Evolutionary conservation across 2,797 vertebrate species (phyloP), one percentile per base, ranked within the genome.

Genomic region (Ciconia nigra): DNA sequence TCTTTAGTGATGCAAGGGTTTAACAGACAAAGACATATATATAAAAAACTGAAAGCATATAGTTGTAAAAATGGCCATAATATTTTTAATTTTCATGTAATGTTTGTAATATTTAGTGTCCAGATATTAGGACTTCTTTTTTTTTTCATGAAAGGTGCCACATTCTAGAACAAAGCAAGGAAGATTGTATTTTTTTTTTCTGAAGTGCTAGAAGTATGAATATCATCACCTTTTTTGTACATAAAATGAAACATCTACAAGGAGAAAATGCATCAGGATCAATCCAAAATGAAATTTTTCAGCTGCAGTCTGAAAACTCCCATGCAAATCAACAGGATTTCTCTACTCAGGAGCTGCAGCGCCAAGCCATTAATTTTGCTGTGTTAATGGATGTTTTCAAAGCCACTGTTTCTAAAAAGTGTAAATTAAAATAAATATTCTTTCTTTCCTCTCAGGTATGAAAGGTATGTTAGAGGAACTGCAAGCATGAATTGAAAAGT

Each of bases 31-130:
- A 73, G n/a, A 65, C 52, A 76, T 9, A 57, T 1, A 20, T 12
- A 31, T 6, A 33, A 20, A 74, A 77, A 74, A 13, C 22, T 11
- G 33, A 66, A 90, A 81, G 3, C 5, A 63, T 17, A 19, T 5
- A 15, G 11, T 58, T 37, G 4, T 84, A 47, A 65, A 87, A 87
- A 57, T n/a, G 5, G 5, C 18, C 33, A 44, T 11, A 71, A 42
- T 26, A 57, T 51, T 80, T 84, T 63, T 33, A 58, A 13, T 13
- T 57, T 70, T 29, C 29, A 52, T 1, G 4, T 66, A 49, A 33
- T 7, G 0, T 57, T 57, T 41, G 5, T 19, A 44, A 35, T 19
- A n/a, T 9, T 39, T 39, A 58, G 6, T 13, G 10, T 52, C 9
- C 2, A 0, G 13, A 49, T 15, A 61, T 16, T 24, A 76, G 18